Percentiles rank a stretch among this genome's conserved stretches.
Evolutionary conservation across 2,113 vertebrate species (phyloP).

Genomic region (Carassius auratus): DNA sequence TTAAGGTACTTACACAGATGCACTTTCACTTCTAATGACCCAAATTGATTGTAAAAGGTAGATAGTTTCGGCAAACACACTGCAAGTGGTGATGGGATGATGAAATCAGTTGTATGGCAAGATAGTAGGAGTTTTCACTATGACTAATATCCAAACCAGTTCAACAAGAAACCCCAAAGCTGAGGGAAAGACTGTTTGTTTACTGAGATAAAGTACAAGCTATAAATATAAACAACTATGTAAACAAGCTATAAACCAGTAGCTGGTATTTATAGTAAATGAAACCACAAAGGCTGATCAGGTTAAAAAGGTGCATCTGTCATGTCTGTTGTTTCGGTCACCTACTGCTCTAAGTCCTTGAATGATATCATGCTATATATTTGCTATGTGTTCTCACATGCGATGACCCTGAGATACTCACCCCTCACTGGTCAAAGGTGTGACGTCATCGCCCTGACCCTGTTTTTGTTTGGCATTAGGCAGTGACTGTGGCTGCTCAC

Average conservation of each 20-base stretch:
- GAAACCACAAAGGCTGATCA: not conserved
- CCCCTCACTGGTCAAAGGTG: constrained; percentile 43
- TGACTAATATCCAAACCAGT: not conserved
- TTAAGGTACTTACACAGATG: too few relatives aligned
- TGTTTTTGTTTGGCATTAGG: constrained; percentile 41
- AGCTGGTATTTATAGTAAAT: not conserved
- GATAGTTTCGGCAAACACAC: not conserved
- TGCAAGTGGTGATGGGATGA: not conserved
- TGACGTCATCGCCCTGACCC: constrained; percentile 53
- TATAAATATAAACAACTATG: too few relatives aligned
- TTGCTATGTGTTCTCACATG: not conserved
- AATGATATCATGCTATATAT: not conserved
- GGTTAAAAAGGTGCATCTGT: not conserved
- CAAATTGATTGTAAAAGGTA: not conserved
- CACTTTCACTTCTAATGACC: not conserved
- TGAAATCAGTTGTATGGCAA: not conserved
- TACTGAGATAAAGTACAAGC: too few relatives aligned
- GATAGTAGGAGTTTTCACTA: not conserved
- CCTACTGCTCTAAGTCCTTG: not conserved
- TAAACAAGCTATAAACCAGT: not conserved
- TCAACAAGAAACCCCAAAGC: not conserved
- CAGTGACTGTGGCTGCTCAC: constrained; percentile 45
- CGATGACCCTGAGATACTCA: constrained; percentile 29
- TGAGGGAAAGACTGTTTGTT: not conserved
- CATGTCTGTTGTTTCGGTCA: not conserved